Evolutionary conservation across 2,888 invertebrate species (phyloP).

Genomic region (Sepioteuthis lessoniana): DNA sequence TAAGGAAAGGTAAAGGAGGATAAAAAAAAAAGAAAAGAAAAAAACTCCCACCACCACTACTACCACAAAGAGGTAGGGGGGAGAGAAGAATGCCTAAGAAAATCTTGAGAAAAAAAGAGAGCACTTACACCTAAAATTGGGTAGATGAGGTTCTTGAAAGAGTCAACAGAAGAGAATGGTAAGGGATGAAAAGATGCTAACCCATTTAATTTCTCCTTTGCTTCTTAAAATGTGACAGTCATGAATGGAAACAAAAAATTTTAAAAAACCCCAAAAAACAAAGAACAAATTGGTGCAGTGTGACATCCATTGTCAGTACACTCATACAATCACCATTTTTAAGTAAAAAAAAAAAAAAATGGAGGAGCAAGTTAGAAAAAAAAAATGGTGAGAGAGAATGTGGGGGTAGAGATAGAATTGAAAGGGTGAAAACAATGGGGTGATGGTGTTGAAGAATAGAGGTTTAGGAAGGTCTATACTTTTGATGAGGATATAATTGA

Average conservation of each 20-base stretch:
- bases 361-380: too few species aligned
- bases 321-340: background rate
- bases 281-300: background rate
- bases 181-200: background rate
- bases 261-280: too few species aligned
- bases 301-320: background rate
- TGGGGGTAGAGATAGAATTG: background rate
- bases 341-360: background rate
- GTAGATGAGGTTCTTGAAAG: background rate
- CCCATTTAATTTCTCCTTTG: background rate
- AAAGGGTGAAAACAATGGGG: background rate
- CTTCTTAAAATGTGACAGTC: background rate
- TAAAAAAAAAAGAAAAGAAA: too few species aligned
- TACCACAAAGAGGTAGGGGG: background rate
- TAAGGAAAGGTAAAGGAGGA: too few species aligned
- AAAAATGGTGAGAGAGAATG: background rate
- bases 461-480: too few species aligned
- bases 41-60: too few species aligned
- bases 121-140: background rate
- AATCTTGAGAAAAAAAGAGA: background rate
- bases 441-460: background rate
- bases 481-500: background rate
- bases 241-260: background rate
- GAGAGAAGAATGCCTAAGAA: background rate
- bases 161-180: background rate